Conservation (phyloP, 2,797 vertebrate genomes). For the Gorsachius magnificus region DNA sequence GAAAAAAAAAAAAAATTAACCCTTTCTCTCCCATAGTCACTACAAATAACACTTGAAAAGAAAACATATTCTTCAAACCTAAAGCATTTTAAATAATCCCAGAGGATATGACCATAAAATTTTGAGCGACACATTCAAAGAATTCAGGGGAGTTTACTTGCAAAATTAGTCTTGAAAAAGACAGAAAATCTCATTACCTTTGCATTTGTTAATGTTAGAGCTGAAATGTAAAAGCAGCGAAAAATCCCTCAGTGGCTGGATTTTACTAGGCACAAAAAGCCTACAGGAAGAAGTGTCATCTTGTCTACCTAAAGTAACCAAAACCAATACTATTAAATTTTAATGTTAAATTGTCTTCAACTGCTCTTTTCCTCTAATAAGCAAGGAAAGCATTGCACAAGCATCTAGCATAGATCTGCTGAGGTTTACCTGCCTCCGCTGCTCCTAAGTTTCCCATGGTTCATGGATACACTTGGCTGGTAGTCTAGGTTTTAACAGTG, state of each 20-base stretch:
- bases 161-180: constrained; percentile 44
- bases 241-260: constrained; percentile 39
- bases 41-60: constrained; percentile 7
- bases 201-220: constrained; percentile 56
- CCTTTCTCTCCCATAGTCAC: neutral
- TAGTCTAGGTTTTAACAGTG: neutral
- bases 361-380: constrained; percentile 10
- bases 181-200: constrained; percentile 61
- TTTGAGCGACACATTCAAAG: constrained; percentile 20
- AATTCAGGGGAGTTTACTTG: constrained; percentile 52
- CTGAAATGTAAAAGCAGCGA: constrained; percentile 53
- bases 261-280: constrained; percentile 41
- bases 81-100: constrained; percentile 46
- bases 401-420: neutral
- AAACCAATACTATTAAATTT: constrained; percentile 3
- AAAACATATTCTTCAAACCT: constrained; percentile 29
- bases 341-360: neutral
- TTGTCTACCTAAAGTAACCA: constrained; percentile 39
- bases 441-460: neutral
- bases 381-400: neutral
- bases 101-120: constrained; percentile 36
- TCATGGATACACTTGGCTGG: constrained; percentile 23
- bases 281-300: constrained; percentile 45
- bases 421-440: constrained; percentile 4
- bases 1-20: constrained; percentile 72